Evolutionary conservation across 2,797 vertebrate genomes (phyloP).

Genomic region (Anomalospiza imberbis): DNA sequence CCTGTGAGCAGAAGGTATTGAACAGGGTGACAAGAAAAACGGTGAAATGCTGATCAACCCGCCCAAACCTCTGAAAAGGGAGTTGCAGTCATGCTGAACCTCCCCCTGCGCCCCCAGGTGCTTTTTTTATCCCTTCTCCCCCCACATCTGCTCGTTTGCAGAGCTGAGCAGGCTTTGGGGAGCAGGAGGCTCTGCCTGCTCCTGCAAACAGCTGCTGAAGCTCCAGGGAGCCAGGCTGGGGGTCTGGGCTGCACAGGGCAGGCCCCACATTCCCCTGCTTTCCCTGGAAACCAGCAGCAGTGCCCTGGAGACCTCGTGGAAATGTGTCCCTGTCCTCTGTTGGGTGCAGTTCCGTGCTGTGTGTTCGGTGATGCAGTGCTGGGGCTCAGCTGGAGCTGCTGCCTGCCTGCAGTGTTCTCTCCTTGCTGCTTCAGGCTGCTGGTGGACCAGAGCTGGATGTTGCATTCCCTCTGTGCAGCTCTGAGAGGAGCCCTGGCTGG

Average conservation of each 20-base stretch:
- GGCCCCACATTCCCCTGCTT: fast-evolving
- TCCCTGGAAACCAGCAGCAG: background rate
- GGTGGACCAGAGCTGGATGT: background rate
- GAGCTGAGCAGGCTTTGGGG: constrained; percentile 25
- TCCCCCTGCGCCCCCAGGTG: constrained; percentile 50
- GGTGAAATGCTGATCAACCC: constrained; percentile 51
- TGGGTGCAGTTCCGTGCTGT: background rate
- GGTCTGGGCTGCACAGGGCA: background rate
- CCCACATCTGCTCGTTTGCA: constrained; percentile 45
- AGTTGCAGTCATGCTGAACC: constrained; percentile 63
- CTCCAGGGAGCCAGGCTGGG: background rate
- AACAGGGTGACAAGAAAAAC: constrained; percentile 53
- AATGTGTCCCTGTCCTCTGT: fast-evolving
- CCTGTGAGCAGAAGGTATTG: constrained; percentile 52
- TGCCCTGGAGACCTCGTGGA: background rate
- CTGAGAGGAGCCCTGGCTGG: background rate
- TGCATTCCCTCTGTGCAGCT: background rate
- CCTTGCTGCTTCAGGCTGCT: background rate
- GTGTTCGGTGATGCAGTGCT: fast-evolving
- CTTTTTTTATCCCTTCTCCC: constrained; percentile 60
- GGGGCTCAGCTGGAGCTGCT: background rate
- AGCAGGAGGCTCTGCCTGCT: background rate
- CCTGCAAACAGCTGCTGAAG: background rate
- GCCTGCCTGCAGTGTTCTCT: background rate
- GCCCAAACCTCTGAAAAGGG: constrained; percentile 59